Conservation (phyloP, 2,888 invertebrate genomes). For the Pinctada fucata region DNA sequence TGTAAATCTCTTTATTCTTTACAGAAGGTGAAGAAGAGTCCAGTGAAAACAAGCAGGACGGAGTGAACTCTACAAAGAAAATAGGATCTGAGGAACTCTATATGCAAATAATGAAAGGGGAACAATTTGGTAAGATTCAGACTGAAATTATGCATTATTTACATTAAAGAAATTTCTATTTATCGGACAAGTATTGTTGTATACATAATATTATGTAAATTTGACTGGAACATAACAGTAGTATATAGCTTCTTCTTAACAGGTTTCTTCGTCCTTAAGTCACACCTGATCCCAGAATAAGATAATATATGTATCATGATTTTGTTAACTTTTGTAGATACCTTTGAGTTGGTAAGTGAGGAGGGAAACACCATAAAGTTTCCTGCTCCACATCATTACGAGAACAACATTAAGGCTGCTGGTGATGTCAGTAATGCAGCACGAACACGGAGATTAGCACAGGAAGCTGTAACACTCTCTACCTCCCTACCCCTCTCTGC, state of each 20-base stretch:
- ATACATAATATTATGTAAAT: too few species aligned
- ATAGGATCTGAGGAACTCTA: constrained; percentile 83
- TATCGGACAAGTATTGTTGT: too few species aligned
- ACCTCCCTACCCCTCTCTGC: constrained; percentile 94
- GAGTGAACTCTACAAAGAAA: constrained; percentile 25
- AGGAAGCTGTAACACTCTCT: constrained; percentile 95
- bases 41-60: constrained; percentile 14
- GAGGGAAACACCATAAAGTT: constrained; percentile 85
- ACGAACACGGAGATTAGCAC: constrained; percentile 93
- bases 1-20: not conserved
- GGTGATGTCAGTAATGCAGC: constrained; percentile 91
- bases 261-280: too few species aligned
- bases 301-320: too few species aligned
- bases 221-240: too few species aligned
- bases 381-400: constrained; percentile 85
- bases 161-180: too few species aligned
- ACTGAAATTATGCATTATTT: too few species aligned
- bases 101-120: constrained; percentile 89
- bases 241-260: too few species aligned
- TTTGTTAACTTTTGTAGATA: constrained; percentile 81
- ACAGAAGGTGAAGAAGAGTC: not conserved
- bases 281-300: too few species aligned
- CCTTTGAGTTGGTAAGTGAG: constrained; percentile 93
- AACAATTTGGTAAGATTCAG: constrained; percentile 87
- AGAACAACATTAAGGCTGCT: constrained; percentile 88